Evolutionary conservation across 1,140 invertebrate species (phyloP), one percentile per base, ranked within the genome.

Genomic region (Drosophila varians): DNA sequence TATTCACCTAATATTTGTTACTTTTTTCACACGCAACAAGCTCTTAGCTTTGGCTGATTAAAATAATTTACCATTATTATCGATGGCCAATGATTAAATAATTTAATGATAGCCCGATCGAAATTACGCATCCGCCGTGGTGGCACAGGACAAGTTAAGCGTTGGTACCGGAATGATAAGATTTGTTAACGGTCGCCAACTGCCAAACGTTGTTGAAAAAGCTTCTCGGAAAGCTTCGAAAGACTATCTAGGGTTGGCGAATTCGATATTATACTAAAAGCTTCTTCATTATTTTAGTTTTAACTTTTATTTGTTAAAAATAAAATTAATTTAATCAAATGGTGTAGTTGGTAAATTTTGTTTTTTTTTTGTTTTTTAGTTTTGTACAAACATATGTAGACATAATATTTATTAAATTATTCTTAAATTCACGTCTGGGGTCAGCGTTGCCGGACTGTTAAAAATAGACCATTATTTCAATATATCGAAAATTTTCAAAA

Each of bases 131-230:
- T 18, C 38, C 42, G 64, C 21, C 68, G 25, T 9, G 52, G 14
- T 23, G 6, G 47, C 7, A 28, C 48, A 26, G 8, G 12, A 43
- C 51, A 62, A 51, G 74, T 77, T 57, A 82, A 82, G 77, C 78
- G 69, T 77, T 74, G 54, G 31, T 38, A 49, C 57, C 62, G 38
- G 25, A 83, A 83, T 82, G 78, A 77, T 83, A 83, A 77, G 55
- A 60, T 36, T 65, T 65, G 56, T 58, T 66, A 58, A 54, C 62
- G 49, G 25, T 58, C n/a, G 16, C 38, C 55, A 61, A 28, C 52
- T 58, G 49, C 51, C 45, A 47, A 61, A 60, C 58, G 57, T 49
- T 57, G 52, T 61, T 11, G n/a, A 8, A 21, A 21, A 9, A 74
- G 71, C 71, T 74, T 43, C 54, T 45, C 25, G n/a, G 38, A 73